Base-by-base conservation (phyloP, 2,797 vertebrate genomes). In the Rhodeus uyekii region DNA sequence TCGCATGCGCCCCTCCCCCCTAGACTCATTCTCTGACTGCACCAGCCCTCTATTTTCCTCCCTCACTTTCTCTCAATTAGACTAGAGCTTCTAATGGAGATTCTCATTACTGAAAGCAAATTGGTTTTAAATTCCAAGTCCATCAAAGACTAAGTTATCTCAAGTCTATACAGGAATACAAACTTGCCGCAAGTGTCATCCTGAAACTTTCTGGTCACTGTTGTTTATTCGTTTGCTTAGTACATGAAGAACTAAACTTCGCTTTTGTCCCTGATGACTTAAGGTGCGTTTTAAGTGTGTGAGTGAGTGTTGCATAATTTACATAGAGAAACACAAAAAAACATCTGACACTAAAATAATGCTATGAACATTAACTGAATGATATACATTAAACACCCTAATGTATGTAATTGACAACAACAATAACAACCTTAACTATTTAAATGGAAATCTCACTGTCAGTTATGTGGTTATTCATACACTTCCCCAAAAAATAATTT, bases 31-130 rank as follows among this genome's bases (percentile, higher is more conserved):
- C 78, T 68, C 71, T 34, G 58, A 73, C 73, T 82, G 63, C 80
- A 77, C 75, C 65, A 50, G 60, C 39, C 87, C 27, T 88, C 82
- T 77, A 87, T 68, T 76, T 80, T 86, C 71, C 83, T 78, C 84
- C 76, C 81, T 84, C 85, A 71, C 82, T 84, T 84, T 88, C 76
- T 90, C 92, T 92, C 90, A 93, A 91, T 94, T 93, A 93, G 85
- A 87, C 86, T 88, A 79, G 83, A 90, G 74, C 65, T 80, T 90
- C 87, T 91, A 92, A 93, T 90, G 88, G 82, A 90, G 89, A 87
- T 90, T 93, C 80, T 87, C 89, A 90, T 91, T 92, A 91, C 89
- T 87, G 83, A 87, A 90, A 91, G 91, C 91, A 94, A 93, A 94
- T 94, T 93, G 89, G 87, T 93, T 92, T 93, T 83, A 87, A 89